phyloP scores from a whole-genome alignment of 2,797 vertebrate species.

The Sciurus vulgaris region DNA sequence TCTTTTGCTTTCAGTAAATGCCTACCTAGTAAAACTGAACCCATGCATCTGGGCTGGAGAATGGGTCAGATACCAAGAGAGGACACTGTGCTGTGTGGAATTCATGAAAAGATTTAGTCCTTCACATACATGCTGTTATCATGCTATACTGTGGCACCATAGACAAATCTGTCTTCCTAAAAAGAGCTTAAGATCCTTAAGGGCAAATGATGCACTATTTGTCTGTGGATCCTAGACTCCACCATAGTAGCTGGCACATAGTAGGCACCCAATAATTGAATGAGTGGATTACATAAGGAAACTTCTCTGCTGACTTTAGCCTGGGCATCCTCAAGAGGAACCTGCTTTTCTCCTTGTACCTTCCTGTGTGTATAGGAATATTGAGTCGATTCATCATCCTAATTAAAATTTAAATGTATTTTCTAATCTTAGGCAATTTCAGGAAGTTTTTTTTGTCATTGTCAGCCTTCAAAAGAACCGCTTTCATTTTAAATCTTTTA shows the following conservation, averaged over 20 bases:
- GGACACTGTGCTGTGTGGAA: background rate
- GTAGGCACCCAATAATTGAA: background rate
- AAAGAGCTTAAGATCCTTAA: background rate
- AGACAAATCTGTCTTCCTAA: background rate
- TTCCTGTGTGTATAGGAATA: slow-evolving; percentile 61
- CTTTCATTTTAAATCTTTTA: slow-evolving; percentile 63
- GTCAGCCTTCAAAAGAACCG: slow-evolving; percentile 71
- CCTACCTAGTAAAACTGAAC: background rate
- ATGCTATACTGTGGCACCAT: background rate
- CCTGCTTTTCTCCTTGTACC: background rate
- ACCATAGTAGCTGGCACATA: background rate
- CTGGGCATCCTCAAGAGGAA: background rate
- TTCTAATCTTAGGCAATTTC: slow-evolving; percentile 79
- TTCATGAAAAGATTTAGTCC: background rate
- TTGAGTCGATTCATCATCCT: slow-evolving; percentile 74
- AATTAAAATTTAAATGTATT: slow-evolving; percentile 83
- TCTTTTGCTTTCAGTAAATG: slow-evolving; percentile 32
- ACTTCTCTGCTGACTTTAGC: slow-evolving; percentile 44
- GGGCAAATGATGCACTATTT: background rate
- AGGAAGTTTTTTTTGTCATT: slow-evolving; percentile 63
- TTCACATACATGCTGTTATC: background rate
- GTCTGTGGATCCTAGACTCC: background rate
- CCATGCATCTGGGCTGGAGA: background rate
- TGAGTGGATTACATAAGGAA: background rate
- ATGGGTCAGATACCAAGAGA: background rate